These are phyloP conservation scores for Ctenosaura bakeri DNA, from an alignment of 2,797 vertebrate species.

Conservation along the genomic window DNA sequence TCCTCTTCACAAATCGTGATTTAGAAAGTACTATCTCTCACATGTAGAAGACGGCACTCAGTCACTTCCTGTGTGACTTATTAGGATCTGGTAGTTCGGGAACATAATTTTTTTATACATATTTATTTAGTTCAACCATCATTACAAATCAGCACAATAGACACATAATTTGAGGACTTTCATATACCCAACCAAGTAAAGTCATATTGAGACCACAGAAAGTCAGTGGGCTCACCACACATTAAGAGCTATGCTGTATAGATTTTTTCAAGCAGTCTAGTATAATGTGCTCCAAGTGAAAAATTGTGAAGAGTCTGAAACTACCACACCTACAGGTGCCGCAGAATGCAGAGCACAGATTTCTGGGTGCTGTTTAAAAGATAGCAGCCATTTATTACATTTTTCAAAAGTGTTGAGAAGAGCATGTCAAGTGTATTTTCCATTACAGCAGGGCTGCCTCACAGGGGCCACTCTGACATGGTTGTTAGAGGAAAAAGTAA, in stretches of 20 bases:
- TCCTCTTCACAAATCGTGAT: background rate
- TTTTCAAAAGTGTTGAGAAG: background rate
- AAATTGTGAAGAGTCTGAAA: background rate
- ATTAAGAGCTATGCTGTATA: background rate
- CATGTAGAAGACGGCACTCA: background rate
- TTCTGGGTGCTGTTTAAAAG: background rate
- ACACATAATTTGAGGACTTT: background rate
- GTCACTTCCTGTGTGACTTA: background rate
- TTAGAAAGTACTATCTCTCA: background rate
- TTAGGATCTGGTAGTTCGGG: background rate
- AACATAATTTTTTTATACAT: background rate
- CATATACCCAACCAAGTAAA: background rate
- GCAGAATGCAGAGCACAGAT: no score
- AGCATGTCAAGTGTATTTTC: background rate
- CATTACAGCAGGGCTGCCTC: no score
- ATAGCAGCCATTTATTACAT: no score
- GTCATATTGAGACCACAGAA: no score
- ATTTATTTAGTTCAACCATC: no score
- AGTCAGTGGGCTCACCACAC: background rate
- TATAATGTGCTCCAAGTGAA: background rate
- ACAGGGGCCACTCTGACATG: no score
- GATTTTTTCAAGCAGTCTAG: background rate
- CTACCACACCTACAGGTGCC: background rate
- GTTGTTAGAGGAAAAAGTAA: no score
- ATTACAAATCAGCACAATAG: no score